phyloP scores from a whole-genome alignment of 2,113 vertebrate genomes.

The Myiagra hebetior region DNA sequence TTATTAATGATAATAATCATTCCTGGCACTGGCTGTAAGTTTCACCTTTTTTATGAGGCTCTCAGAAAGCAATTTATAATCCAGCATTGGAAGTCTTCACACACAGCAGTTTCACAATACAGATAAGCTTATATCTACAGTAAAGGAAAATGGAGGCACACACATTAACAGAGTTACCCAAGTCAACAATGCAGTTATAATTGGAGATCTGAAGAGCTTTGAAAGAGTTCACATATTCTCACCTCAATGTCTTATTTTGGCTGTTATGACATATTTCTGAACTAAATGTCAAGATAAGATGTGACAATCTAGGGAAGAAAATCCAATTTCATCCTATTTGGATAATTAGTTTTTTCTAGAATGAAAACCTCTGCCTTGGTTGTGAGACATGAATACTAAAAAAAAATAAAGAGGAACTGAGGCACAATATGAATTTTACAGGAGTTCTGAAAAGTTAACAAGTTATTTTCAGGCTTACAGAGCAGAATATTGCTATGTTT shows the following conservation, averaged over 20 bases:
- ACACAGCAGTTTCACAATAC: background rate
- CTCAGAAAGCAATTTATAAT: constrained; percentile 36
- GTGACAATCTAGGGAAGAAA: background rate
- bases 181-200: constrained; percentile 11
- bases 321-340: background rate
- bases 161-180: background rate
- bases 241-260: background rate
- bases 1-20: constrained; percentile 26
- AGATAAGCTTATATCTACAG: background rate
- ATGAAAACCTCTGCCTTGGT: background rate
- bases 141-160: background rate
- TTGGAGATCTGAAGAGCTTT: background rate
- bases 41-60: background rate
- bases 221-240: background rate
- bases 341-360: background rate
- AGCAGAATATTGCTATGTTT: background rate
- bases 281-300: constrained; percentile 7
- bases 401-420: background rate
- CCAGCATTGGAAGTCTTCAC: background rate
- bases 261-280: background rate
- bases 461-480: background rate
- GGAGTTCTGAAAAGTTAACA: background rate
- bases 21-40: background rate
- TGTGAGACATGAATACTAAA: background rate
- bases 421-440: background rate